A percentile compares a stretch with the other conserved stretches of the same genome.
Conservation (phyloP, 2,888 invertebrate genomes). For the Andrena trimmerana region DNA sequence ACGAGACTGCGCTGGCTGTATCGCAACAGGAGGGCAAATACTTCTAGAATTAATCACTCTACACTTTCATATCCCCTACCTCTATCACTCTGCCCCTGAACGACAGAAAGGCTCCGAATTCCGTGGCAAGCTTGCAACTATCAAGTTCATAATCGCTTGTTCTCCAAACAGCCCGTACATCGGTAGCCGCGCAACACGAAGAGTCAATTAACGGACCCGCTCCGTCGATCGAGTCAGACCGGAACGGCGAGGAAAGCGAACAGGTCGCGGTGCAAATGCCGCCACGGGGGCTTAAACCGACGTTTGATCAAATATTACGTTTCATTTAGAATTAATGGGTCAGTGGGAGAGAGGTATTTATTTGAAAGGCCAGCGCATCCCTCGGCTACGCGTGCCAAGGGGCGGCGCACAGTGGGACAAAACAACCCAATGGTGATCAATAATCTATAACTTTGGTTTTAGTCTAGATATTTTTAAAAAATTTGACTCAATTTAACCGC, state of each 20-base stretch:
- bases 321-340: constrained; percentile 38
- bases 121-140: background rate
- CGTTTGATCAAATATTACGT: constrained; percentile 32
- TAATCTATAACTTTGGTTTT: no score
- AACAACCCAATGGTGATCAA: no score
- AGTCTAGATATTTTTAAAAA: no score
- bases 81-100: background rate
- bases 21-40: background rate
- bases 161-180: background rate
- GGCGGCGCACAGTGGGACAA: background rate
- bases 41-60: background rate
- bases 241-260: constrained; percentile 37
- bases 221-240: constrained; percentile 50
- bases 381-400: constrained; percentile 24
- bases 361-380: constrained; percentile 16
- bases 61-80: background rate
- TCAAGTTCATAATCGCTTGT: constrained; percentile 4
- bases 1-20: background rate
- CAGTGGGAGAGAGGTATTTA: constrained; percentile 24
- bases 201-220: constrained; percentile 61
- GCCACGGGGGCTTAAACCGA: constrained; percentile 5
- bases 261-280: constrained; percentile 10
- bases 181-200: constrained; percentile 29
- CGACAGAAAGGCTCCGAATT: no score
- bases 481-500: no score